These are phyloP conservation scores for Ageneiosus marmoratus DNA, from an alignment of 2,113 vertebrate genomes.

Conservation along the genomic window DNA sequence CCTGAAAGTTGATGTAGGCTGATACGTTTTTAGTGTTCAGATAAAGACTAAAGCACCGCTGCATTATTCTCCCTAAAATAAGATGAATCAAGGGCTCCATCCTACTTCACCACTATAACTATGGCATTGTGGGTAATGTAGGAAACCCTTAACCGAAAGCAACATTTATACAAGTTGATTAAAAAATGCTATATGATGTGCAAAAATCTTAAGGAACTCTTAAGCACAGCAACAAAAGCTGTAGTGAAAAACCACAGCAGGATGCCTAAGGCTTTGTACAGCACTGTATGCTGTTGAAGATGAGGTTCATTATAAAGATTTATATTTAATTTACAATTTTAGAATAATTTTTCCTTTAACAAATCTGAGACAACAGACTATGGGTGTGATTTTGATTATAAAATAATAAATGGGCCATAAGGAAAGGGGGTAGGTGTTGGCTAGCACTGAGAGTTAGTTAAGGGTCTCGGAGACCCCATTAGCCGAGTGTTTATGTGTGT, in stretches of 20 bases:
- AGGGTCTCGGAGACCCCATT: slow-evolving; percentile 32
- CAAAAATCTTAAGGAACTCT: too few species aligned
- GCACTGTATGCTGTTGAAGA: not conserved
- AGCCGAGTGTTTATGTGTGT: slow-evolving; percentile 7
- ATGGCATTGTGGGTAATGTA: not conserved
- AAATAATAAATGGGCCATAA: not conserved
- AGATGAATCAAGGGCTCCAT: not conserved
- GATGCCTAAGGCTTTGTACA: too few species aligned
- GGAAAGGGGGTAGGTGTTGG: not conserved
- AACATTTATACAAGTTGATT: too few species aligned
- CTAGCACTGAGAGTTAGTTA: slow-evolving; percentile 27
- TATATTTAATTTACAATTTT: too few species aligned
- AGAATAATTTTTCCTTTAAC: not conserved
- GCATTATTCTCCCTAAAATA: too few species aligned
- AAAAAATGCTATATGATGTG: too few species aligned
- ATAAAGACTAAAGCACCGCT: too few species aligned
- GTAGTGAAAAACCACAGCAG: too few species aligned
- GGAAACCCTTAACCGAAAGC: too few species aligned
- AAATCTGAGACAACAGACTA: not conserved
- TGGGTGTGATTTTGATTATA: not conserved
- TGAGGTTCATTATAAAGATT: not conserved
- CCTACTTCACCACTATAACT: not conserved
- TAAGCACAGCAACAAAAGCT: too few species aligned
- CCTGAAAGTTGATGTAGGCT: not conserved
- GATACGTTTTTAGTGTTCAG: not conserved